These are phyloP conservation scores for Pristionchus japonicus DNA, from an alignment of 2,888 invertebrate species.

Conservation along the genomic window DNA sequence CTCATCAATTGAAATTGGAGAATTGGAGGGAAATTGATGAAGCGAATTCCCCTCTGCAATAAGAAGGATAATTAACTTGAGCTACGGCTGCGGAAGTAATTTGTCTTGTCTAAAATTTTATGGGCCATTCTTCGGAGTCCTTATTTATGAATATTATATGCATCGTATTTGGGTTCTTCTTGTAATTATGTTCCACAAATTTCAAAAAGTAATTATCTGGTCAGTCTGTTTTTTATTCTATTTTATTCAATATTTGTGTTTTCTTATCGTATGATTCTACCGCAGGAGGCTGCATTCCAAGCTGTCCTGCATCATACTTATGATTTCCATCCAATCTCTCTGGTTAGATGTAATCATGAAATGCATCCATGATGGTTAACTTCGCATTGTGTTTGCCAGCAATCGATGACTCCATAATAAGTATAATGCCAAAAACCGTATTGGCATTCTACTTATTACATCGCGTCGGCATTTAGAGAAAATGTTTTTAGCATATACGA, in stretches of 20 bases:
- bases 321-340: conserved; percentile 97
- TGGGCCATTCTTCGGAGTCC: too few species aligned
- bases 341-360: conserved; percentile 94
- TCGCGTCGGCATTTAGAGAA: neutral
- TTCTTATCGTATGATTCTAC: too few species aligned
- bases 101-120: neutral
- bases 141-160: too few species aligned
- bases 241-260: neutral
- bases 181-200: neutral
- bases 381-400: neutral
- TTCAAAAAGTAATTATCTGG: too few species aligned
- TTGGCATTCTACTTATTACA: neutral
- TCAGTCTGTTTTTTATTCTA: too few species aligned
- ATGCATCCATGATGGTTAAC: conserved; percentile 87
- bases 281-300: conserved; percentile 84
- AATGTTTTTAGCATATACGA: neutral
- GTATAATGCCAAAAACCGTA: neutral
- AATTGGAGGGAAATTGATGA: conserved; percentile 95
- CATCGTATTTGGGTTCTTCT: too few species aligned
- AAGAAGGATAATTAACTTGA: conserved; percentile 79
- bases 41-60: conserved; percentile 98
- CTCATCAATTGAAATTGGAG: conserved; percentile 97
- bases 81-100: neutral
- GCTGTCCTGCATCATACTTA: conserved; percentile 97
- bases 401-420: neutral